phyloP scores from a whole-genome alignment of 2,797 vertebrate species.

The Helicolenus hilgendorfi region DNA sequence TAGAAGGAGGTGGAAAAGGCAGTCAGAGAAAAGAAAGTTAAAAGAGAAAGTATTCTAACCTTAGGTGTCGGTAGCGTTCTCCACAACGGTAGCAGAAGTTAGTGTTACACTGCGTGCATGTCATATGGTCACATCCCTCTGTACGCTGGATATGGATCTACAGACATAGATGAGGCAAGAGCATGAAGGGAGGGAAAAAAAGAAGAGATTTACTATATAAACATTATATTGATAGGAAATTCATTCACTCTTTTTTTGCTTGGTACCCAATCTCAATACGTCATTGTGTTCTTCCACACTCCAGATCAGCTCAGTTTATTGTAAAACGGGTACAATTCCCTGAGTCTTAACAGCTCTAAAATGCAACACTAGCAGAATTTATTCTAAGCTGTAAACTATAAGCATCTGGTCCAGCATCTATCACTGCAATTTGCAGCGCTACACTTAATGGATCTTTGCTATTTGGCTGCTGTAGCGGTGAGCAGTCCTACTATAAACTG shows the following conservation, averaged over 20 bases:
- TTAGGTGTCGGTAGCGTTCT: constrained; percentile 96
- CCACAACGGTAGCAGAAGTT: constrained; percentile 99
- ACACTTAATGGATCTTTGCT: constrained; percentile 1
- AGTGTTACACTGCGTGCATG: constrained; percentile 98
- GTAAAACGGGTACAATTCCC: neutral
- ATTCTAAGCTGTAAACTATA: neutral
- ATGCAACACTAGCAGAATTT: neutral
- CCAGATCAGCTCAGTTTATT: neutral
- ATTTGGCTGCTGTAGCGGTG: constrained; percentile 7
- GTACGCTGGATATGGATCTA: constrained; percentile 99
- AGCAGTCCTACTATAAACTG: constrained; percentile 35
- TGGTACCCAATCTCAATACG: neutral
- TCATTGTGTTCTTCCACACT: neutral
- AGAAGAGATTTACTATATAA: neutral
- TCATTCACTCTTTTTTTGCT: neutral
- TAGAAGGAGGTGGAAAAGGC: no score
- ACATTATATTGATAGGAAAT: neutral
- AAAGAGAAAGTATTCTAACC: constrained; percentile 55
- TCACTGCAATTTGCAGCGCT: neutral
- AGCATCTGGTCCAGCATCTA: neutral
- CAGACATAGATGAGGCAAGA: neutral
- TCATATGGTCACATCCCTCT: constrained; percentile 99
- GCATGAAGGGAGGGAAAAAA: no score
- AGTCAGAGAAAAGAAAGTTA: neutral
- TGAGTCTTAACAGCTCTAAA: neutral